Conservation (phyloP, 2,888 invertebrate species). For the Flexamia atlantica region DNA sequence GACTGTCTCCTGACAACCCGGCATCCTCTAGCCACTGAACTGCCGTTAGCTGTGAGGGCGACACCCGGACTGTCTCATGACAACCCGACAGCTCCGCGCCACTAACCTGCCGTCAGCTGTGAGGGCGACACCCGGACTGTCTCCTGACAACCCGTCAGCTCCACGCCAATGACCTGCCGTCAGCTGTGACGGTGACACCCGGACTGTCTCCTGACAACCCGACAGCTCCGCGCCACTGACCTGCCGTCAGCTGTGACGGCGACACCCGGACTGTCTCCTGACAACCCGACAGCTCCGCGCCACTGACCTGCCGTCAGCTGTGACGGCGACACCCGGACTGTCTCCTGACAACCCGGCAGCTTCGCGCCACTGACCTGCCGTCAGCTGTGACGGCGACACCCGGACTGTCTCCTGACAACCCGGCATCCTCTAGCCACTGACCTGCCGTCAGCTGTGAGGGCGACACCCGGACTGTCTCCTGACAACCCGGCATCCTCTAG, state of each 20-base stretch:
- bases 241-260: too few species aligned
- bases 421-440: not conserved
- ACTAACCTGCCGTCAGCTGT: conserved; percentile 9
- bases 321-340: not conserved
- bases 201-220: not conserved
- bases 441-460: too few species aligned
- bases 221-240: not conserved
- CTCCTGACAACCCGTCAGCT: not conserved
- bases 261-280: not conserved
- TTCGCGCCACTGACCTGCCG: not conserved
- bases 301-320: conserved; percentile 16
- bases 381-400: too few species aligned
- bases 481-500: conserved; percentile 9
- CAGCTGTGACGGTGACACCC: too few species aligned
- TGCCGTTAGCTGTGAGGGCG: too few species aligned
- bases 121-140: not conserved
- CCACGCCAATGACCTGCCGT: too few species aligned
- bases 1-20: not conserved
- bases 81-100: conserved; percentile 21
- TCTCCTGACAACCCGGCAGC: not conserved
- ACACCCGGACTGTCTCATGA: not conserved
- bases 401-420: not conserved
- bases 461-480: not conserved
- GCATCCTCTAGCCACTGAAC: not conserved
- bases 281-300: conserved; percentile 16